phyloP scores from a whole-genome alignment of 2,113 vertebrate genomes.

The Misgurnus anguillicaudatus region DNA sequence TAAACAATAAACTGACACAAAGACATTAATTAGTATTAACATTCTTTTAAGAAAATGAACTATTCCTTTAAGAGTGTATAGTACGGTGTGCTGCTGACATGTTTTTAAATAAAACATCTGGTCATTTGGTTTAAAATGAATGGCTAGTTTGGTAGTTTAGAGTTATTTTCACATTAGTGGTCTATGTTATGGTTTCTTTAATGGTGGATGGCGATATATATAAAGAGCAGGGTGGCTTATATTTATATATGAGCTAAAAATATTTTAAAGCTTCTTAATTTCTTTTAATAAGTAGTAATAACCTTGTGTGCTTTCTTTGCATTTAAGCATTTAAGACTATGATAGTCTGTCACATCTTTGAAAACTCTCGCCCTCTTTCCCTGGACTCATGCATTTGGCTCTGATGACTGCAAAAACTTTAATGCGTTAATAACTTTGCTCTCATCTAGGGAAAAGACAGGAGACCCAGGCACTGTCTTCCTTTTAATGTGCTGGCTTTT shows the following conservation, averaged over 20 bases:
- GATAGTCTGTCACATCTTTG: conserved; percentile 37
- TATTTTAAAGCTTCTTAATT: conserved; percentile 10
- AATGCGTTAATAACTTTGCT: conserved; percentile 58
- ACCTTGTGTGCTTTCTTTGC: conserved; percentile 23
- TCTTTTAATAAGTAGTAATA: conserved; percentile 6
- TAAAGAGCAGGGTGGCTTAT: no score
- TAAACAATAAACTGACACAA: no score
- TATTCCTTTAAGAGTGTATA: neutral
- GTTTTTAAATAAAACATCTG: neutral
- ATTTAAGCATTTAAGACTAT: conserved; percentile 4
- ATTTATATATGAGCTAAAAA: no score
- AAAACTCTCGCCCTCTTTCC: conserved; percentile 35
- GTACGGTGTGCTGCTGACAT: neutral
- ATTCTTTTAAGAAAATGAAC: no score
- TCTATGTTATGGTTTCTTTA: neutral
- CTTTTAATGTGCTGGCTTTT: conserved; percentile 62
- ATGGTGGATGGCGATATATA: no score
- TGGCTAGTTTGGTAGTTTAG: neutral
- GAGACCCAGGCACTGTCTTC: conserved; percentile 56
- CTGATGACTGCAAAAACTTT: conserved; percentile 50
- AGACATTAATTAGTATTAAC: no score
- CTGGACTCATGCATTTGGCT: conserved; percentile 36
- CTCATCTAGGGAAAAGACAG: conserved; percentile 55
- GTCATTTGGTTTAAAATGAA: neutral
- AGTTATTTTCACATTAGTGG: no score